These are phyloP conservation scores for Eristalis pertinax DNA, from an alignment of 2,888 invertebrate genomes.

Conservation along the genomic window DNA sequence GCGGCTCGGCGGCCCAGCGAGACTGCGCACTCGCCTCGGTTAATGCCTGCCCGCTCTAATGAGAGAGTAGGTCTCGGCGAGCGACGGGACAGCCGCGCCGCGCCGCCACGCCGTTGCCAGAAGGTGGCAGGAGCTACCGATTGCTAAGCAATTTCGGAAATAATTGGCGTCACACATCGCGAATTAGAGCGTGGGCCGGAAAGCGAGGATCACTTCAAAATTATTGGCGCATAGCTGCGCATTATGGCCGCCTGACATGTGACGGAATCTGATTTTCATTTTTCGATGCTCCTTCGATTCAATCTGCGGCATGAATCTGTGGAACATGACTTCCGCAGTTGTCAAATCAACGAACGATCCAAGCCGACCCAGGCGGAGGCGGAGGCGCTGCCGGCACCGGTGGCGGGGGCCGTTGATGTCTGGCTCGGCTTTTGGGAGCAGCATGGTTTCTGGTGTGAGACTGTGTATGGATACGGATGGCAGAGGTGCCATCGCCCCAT, in stretches of 20 bases:
- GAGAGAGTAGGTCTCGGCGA: slow-evolving; percentile 7
- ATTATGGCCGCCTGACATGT: slow-evolving; percentile 72
- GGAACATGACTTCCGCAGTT: slow-evolving; percentile 72
- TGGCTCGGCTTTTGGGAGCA: slow-evolving; percentile 15
- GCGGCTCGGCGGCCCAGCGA: slow-evolving; percentile 15
- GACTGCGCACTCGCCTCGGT: not conserved
- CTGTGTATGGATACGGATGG: slow-evolving; percentile 4
- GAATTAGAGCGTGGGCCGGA: slow-evolving; percentile 72
- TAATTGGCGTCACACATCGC: slow-evolving; percentile 72
- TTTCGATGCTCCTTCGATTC: slow-evolving; percentile 56
- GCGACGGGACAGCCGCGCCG: slow-evolving; percentile 9
- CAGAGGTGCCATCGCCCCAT: slow-evolving; percentile 40
- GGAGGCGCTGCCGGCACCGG: not conserved
- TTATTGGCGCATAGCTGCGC: slow-evolving; percentile 69
- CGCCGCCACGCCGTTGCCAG: not conserved
- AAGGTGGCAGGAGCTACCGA: slow-evolving; percentile 45
- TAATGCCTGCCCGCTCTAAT: slow-evolving; percentile 18
- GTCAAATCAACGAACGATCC: slow-evolving; percentile 62
- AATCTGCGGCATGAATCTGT: slow-evolving; percentile 71
- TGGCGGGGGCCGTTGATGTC: not conserved
- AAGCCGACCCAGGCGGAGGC: not conserved
- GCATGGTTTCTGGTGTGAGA: slow-evolving; percentile 19
- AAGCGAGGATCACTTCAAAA: slow-evolving; percentile 61
- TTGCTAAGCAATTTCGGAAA: slow-evolving; percentile 70
- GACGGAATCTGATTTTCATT: slow-evolving; percentile 65